Evolutionary conservation across 2,797 vertebrate species (phyloP), one percentile per base, ranked within the genome.

Genomic region (Pangasius macronema): DNA sequence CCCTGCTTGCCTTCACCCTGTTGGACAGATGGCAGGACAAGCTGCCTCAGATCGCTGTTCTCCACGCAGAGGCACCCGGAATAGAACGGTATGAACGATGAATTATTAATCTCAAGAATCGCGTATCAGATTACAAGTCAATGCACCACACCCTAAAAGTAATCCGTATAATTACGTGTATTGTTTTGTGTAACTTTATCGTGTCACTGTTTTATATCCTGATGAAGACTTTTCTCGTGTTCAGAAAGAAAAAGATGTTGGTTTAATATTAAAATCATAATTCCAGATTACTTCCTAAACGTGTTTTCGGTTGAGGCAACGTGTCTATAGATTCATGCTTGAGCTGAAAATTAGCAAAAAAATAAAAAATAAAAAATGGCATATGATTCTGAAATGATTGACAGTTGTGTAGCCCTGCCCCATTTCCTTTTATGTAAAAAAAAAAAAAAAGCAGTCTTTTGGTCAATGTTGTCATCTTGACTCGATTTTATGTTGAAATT

Each of bases 1-100:
- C 96, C 46, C 95, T 99, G 90, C 92, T 99, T 90, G 96, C 96
- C 49, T 94, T 99, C 8, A 94, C 97, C 89, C 92, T 98, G 7
- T 89, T 99, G 95, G 98, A 99, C 89, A 95, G 96, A 91, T 99
- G 98, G 97, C 98, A 97, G 94, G 96, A 96, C 88, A 96, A 94
- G 90, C 92, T 98, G 87, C 95, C 96, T 82, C 93, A 95, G 85
- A 93, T 96, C 76, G 92, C 95, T 88, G 95, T 97, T 99, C 95
- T 96, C 89, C 94, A 94, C 11, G 95, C 93, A 0, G 97, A 97
- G 83, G 93, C 95, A 86, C 90, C 89, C 0, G 94, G 94, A 86
- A 91, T 93, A 83, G 96, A 97, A 91, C 97, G 97, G 98, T 99
- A 93, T 6, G 79, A 16, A 16, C 18, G 0, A 2, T 30, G 8